A percentile compares a stretch with the other conserved stretches of the same genome.
Conservation (phyloP, 2,888 invertebrate genomes). For the Crematogaster levior region DNA sequence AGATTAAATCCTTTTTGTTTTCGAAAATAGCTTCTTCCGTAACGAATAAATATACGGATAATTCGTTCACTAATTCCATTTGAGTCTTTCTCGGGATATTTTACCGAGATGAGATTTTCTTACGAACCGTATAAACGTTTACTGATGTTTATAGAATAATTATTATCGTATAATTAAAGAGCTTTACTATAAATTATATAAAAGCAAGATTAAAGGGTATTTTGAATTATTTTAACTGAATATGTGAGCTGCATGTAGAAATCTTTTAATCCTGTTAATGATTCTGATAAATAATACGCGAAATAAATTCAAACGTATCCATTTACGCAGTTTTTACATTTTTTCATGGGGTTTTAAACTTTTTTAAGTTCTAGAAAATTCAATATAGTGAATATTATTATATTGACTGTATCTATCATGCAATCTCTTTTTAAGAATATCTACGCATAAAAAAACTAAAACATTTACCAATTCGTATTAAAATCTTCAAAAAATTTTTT, state of each 20-base stretch:
- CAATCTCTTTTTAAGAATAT: neutral
- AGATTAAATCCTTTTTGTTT: slow-evolving; percentile 9
- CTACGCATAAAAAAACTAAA: neutral
- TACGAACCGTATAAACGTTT: neutral
- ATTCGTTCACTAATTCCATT: neutral
- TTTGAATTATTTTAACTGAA: slow-evolving; percentile 9
- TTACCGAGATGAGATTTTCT: neutral
- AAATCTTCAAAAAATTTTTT: neutral
- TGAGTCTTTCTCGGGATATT: neutral
- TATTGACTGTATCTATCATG: neutral
- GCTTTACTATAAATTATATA: neutral
- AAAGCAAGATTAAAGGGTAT: neutral
- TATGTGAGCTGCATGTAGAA: neutral
- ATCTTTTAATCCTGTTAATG: slow-evolving; percentile 14
- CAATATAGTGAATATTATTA: neutral
- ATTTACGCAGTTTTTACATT: neutral
- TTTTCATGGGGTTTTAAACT: neutral
- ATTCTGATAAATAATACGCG: neutral
- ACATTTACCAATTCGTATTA: neutral
- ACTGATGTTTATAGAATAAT: neutral
- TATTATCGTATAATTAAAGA: slow-evolving; percentile 17
- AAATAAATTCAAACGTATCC: neutral
- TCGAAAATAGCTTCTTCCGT: neutral
- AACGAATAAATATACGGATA: slow-evolving; percentile 29
- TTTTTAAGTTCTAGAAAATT: neutral